These are phyloP conservation scores for Andrena minutula DNA, from an alignment of 2,888 invertebrate species.

Conservation along the genomic window DNA sequence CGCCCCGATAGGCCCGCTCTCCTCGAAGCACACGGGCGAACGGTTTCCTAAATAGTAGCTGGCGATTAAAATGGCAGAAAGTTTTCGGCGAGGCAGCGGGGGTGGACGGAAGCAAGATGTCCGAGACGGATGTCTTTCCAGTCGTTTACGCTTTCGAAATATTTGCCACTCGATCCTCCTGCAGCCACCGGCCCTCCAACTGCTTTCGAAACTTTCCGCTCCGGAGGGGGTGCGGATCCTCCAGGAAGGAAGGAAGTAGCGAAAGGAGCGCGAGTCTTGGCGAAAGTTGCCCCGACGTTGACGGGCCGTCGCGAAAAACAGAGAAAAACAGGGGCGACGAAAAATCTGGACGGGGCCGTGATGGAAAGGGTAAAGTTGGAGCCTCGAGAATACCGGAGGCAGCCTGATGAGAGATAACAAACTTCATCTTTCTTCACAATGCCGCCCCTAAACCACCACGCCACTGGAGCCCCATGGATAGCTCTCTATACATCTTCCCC, in stretches of 20 bases:
- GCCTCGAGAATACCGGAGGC: constrained; percentile 56
- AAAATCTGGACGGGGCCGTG: constrained; percentile 62
- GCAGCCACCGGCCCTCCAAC: neutral
- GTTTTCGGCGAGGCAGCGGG: neutral
- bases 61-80: neutral
- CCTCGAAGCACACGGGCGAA: too few species aligned
- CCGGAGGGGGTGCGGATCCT: constrained; percentile 21
- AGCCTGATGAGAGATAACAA: constrained; percentile 76
- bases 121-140: constrained; percentile 52
- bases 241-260: neutral
- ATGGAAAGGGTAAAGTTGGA: constrained; percentile 55
- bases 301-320: constrained; percentile 66
- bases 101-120: constrained; percentile 18
- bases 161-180: constrained; percentile 55
- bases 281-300: constrained; percentile 72
- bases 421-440: constrained; percentile 70
- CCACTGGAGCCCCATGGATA: constrained; percentile 14
- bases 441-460: constrained; percentile 27
- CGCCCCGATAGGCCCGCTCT: too few species aligned
- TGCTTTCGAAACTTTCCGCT: constrained; percentile 54
- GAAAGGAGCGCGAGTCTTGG: constrained; percentile 49
- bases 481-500: constrained; percentile 37
- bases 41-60: neutral
- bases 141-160: constrained; percentile 66
- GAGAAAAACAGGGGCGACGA: constrained; percentile 66